phyloP scores from a whole-genome alignment of 2,797 vertebrate genomes.

The Melanotaenia nigrans region DNA sequence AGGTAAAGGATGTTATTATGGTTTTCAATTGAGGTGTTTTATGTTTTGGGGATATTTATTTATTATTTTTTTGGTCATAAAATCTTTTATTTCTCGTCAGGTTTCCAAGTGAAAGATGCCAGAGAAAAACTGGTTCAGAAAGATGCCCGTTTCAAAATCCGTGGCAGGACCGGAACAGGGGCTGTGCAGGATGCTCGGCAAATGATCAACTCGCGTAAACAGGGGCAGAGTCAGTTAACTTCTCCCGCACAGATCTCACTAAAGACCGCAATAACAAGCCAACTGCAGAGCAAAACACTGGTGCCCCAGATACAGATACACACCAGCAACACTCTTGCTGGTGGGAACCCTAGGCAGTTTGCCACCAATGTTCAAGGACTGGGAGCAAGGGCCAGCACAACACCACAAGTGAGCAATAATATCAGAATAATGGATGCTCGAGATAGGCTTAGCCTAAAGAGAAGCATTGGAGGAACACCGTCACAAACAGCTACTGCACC shows the following conservation, averaged over 20 bases:
- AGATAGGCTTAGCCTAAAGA: slow-evolving; percentile 93
- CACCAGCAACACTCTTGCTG: slow-evolving; percentile 51
- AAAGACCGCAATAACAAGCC: slow-evolving; percentile 48
- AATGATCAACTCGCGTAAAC: slow-evolving; percentile 96
- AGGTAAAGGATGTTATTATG: slow-evolving; percentile 43
- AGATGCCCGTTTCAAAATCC: slow-evolving; percentile 91
- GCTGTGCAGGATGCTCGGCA: slow-evolving; percentile 92
- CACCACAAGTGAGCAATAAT: slow-evolving; percentile 74
- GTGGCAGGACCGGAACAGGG: slow-evolving; percentile 84
- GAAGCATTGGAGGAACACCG: slow-evolving; percentile 83
- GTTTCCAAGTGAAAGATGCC: slow-evolving; percentile 90
- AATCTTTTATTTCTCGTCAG: slow-evolving; percentile 40
- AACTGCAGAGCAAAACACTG: slow-evolving; percentile 60
- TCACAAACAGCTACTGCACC: slow-evolving; percentile 73
- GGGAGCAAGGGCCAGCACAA: slow-evolving; percentile 51
- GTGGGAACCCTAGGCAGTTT: slow-evolving; percentile 68
- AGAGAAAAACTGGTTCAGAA: slow-evolving; percentile 93
- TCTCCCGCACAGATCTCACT: slow-evolving; percentile 47
- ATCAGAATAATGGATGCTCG: slow-evolving; percentile 91
- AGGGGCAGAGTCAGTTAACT: slow-evolving; percentile 67
- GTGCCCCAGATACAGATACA: slow-evolving; percentile 82
- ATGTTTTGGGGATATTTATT: too few species aligned
- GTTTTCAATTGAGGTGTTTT: not conserved
- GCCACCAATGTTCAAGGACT: slow-evolving; percentile 65
- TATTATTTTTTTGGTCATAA: not conserved